A percentile compares a stretch with the other conserved stretches of the same genome.
Evolutionary conservation across 2,797 vertebrate genomes (phyloP).

Genomic region (Alca torda): DNA sequence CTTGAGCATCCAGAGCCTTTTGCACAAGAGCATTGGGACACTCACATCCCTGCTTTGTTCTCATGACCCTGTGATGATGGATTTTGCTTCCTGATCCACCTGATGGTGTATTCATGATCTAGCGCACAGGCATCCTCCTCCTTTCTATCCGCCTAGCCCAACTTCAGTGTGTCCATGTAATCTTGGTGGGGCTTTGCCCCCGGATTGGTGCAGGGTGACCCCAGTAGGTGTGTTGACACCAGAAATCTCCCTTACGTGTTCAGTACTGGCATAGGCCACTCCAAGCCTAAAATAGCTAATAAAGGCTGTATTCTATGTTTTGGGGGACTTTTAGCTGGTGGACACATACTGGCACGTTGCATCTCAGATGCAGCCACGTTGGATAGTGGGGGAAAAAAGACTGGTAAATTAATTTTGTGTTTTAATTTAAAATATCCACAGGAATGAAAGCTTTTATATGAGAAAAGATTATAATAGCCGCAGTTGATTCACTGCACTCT

Average conservation of each 20-base stretch:
- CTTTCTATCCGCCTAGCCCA: not conserved
- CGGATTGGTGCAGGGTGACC: accelerated
- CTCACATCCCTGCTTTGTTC: not conserved
- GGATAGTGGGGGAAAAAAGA: not conserved
- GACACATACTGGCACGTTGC: accelerated
- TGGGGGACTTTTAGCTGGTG: not conserved
- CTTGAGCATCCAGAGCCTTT: not conserved
- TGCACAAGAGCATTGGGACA: not conserved
- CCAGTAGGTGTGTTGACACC: not conserved
- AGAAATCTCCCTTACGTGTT: not conserved
- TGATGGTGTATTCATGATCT: no score
- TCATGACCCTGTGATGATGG: not conserved
- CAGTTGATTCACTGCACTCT: not conserved
- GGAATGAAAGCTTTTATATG: not conserved
- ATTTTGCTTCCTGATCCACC: not conserved
- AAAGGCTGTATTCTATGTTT: not conserved
- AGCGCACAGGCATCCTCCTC: not conserved
- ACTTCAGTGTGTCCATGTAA: not conserved
- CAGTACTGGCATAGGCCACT: not conserved
- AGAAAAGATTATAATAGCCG: not conserved
- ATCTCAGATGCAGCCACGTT: not conserved
- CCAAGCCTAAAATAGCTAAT: not conserved
- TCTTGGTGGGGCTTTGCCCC: not conserved
- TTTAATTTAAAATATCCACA: not conserved
- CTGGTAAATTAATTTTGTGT: not conserved